These are phyloP conservation scores for Adela reaumurella DNA, from an alignment of 2,888 invertebrate genomes.

Conservation along the genomic window DNA sequence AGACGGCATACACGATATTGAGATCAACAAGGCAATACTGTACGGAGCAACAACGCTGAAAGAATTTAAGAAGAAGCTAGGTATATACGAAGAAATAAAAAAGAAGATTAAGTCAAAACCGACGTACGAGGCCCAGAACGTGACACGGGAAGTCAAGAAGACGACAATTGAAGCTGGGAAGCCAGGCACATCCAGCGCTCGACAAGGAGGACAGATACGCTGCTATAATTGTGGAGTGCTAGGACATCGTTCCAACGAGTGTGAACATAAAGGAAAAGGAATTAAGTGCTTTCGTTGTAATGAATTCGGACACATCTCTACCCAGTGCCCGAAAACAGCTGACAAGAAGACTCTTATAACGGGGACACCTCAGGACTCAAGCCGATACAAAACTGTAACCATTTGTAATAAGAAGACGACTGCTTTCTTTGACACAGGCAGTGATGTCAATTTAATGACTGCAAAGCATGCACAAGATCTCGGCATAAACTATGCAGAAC, in stretches of 20 bases:
- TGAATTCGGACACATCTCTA: not conserved
- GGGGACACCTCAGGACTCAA: not conserved
- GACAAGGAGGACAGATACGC: not conserved
- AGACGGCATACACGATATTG: conserved; percentile 21
- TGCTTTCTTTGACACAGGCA: not conserved
- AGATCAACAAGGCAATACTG: not conserved
- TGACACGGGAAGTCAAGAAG: not conserved
- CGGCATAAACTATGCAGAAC: not conserved
- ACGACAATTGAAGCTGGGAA: not conserved
- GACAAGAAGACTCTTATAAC: not conserved
- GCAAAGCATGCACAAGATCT: not conserved
- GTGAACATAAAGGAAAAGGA: not conserved
- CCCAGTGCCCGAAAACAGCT: not conserved
- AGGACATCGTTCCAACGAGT: not conserved
- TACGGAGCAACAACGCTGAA: not conserved
- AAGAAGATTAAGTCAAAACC: not conserved
- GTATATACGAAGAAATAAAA: not conserved
- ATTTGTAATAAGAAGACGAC: not conserved
- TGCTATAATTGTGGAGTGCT: not conserved
- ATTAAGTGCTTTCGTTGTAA: not conserved
- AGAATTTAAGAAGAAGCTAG: not conserved
- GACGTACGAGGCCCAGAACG: not conserved
- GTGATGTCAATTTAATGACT: not conserved
- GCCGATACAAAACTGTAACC: not conserved
- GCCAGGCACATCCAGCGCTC: not conserved